Evolutionary conservation across 1,140 invertebrate species (phyloP).

Genomic region (Diorhabda sublineata): DNA sequence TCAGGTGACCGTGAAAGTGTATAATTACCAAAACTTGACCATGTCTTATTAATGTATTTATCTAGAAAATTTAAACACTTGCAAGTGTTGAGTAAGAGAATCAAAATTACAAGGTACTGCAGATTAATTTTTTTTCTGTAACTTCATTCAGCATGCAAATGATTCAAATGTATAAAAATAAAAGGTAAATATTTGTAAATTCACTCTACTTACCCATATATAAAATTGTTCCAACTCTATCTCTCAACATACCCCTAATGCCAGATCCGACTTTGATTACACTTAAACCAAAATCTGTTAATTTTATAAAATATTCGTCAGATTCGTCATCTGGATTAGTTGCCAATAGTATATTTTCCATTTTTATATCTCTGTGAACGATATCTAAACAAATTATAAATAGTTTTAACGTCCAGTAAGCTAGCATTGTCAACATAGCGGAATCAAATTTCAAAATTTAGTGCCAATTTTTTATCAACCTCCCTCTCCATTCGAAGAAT

Average conservation of each 20-base stretch:
- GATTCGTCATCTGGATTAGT: constrained; percentile 47
- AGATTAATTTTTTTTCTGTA: no score
- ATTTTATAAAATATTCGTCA: constrained; percentile 53
- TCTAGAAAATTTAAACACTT: no score
- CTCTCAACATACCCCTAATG: constrained; percentile 53
- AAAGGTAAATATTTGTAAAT: no score
- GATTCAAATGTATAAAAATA: no score
- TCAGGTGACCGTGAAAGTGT: no score
- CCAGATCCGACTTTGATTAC: constrained; percentile 52
- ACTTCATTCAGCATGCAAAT: no score
- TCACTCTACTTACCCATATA: constrained; percentile 52
- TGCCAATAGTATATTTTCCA: constrained; percentile 56
- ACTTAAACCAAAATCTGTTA: constrained; percentile 58
- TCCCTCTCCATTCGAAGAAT: no score
- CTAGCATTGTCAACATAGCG: not conserved
- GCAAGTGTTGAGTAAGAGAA: no score
- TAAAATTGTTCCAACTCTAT: constrained; percentile 55
- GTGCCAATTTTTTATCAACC: no score
- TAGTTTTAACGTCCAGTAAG: not conserved
- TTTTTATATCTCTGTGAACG: constrained; percentile 57
- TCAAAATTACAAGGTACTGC: no score
- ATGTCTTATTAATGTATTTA: no score
- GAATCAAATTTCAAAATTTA: not conserved
- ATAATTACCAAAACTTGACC: no score
- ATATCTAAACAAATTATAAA: constrained; percentile 49